phyloP scores from a whole-genome alignment of 2,797 vertebrate species.

The Denticeps clupeoides region DNA sequence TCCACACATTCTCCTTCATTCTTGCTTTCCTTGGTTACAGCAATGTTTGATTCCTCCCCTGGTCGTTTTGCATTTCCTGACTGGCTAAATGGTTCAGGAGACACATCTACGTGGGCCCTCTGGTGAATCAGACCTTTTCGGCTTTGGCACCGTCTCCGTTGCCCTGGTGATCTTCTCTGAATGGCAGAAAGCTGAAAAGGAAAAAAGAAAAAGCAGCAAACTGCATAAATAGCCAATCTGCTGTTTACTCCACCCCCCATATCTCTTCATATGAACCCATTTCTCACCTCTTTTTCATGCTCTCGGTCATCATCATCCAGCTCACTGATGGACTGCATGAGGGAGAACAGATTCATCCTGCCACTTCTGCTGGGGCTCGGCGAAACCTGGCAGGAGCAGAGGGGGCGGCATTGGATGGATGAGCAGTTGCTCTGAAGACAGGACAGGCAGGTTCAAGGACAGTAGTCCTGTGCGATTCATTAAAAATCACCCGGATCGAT shows the following conservation, averaged over 20 bases:
- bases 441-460: neutral
- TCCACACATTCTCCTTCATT: constrained; percentile 1
- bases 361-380: constrained; percentile 56
- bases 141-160: constrained; percentile 41
- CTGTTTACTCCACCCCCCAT: neutral
- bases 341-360: constrained; percentile 80
- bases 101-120: constrained; percentile 52
- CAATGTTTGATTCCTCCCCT: neutral
- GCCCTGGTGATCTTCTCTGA: constrained; percentile 48
- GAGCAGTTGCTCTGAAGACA: neutral
- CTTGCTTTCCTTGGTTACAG: constrained; percentile 4
- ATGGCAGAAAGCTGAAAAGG: constrained; percentile 39
- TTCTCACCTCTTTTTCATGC: constrained; percentile 37
- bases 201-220: neutral
- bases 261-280: neutral
- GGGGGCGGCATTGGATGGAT: neutral
- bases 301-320: constrained; percentile 54
- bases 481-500: too few relatives aligned
- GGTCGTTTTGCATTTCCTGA: neutral
- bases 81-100: constrained; percentile 52
- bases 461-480: too few relatives aligned
- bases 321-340: constrained; percentile 87
- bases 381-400: constrained; percentile 23
- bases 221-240: too few relatives aligned
- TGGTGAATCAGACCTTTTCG: constrained; percentile 50